Base-by-base conservation (phyloP, 2,888 invertebrate genomes). In the Cryptocheilus praepositus region DNA sequence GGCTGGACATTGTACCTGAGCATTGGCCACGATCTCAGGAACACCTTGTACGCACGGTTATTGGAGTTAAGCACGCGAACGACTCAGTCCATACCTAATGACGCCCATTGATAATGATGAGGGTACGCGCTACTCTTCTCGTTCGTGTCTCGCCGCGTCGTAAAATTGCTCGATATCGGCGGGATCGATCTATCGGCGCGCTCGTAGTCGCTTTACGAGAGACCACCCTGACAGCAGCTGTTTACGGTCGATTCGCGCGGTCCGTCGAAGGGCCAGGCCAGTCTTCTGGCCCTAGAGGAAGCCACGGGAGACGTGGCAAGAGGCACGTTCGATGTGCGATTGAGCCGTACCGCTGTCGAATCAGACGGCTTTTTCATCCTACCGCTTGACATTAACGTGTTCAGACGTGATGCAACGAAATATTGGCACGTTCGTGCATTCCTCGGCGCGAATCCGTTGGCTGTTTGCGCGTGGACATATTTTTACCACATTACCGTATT, bases 161-260 rank as follows among this genome's bases (percentile, higher is more conserved):
- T 43, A 55, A 67, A 61, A 54, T 53, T 60, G 19, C n/a, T 56
- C 51, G 57, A 65, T 73, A 76, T 77, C 59, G 28, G 5, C 16
- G 13, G 51, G 61, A 49, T 57, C 43, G 19, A 75, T 69, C 62
- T 49, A 60, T 70, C 46, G 60, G 13, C 19, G 16, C n/a, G n/a
- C 43, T 11, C 28, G 7, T 18, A 19, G 45, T 18, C 61, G 58
- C 22, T 43, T 49, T 49, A 49, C 57, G 44, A 18, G 13, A 56
- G 56, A 49, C 21, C 54, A 57, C 36, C 18, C 61, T 59, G 63
- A 63, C 76, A 76, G 36, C 36, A 36, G 76, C 70, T 73, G 71
- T 71, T 64, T 8, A 44, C 19, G 7, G 61, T 43, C 63, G 64
- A 64, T 68, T 65, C 16, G 36, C 56, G 13, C 46, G 49, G 16